Evolutionary conservation across 2,113 vertebrate genomes (phyloP), one percentile per base, ranked within the genome.

Genomic region (Zosterops lateralis): DNA sequence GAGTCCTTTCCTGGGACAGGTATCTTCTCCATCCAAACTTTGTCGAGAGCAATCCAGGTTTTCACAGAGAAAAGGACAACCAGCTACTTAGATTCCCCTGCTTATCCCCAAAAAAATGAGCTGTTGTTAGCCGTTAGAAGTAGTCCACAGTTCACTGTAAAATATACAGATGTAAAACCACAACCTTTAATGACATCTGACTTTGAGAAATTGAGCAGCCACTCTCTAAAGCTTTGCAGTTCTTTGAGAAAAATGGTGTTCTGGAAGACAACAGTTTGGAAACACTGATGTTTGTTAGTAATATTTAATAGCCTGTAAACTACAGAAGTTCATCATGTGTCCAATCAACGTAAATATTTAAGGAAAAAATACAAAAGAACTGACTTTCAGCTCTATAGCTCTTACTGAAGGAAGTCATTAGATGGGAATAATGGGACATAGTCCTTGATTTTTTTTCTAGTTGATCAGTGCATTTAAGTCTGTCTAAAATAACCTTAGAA

Each of bases 381-480:
- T 44, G 25, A 45, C 47, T 87, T 79, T 47, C 10, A 70, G 61
- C 32, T 74, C 54, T 74, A 6, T 29, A 77, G 40, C n/a, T 79
- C 34, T 76, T 84, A 67, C n/a, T 83, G 65, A 75, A 80, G 71
- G n/a, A 84, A 66, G 29, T 89, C 3, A 3, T 10, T 68, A 76
- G 28, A 44, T 76, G 28, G 17, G 44, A 84, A 53, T 45, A 51
- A 74, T 36, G 86, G 7, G 70, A 89, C 25, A 31, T 73, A 15
- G 14, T 19, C 61, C n/a, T 77, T 81, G 8, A 15, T 60, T 65
- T 81, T 85, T 94, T 89, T 87, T 13, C 58, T 66, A 76, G 40
- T n/a, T 87, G 44, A 44, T 94, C 44, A 83, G 20, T 78, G 36
- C 54, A 64, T 81, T 91, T 84, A 79, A 79, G 17, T 76, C 53